Base-by-base conservation (phyloP, 2,888 invertebrate genomes). In the Endomychus coccineus region DNA sequence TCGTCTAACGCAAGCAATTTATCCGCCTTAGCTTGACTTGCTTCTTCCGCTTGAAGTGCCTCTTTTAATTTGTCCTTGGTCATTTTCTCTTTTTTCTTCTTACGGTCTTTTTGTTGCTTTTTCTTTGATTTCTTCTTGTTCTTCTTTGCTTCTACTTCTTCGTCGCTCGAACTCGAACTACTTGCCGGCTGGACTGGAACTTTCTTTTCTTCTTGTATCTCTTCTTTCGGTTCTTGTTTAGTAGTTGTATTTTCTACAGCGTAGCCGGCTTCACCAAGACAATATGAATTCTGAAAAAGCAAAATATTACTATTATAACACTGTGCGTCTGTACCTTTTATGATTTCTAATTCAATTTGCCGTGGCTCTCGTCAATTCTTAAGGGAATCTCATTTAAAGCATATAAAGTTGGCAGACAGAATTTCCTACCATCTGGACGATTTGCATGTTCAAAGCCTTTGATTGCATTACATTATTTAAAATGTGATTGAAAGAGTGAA, bases 261-360 rank as follows among this genome's bases (percentile, higher is more conserved):
- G 62, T 49, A 69, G 2, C 80, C 82, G 21, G 78, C 77, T 56
- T 83, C 84, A 0, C 90, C 90, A 15, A 86, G 80, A 51, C 91
- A 91, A 58, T 90, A 91, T 0, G 88, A 87, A 70, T 88, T 85
- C 74, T 80, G 54, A 19, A 62, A 62, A 42, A n/a, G n/a, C n/a
- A n/a, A n/a, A n/a, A 19, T 6, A 19, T 19, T 7, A n/a, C 6
- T 19, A 19, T 7, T 19, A 7, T 19, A 7, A 7, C n/a, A 19
- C 21, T n/a, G 6, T 19, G 21, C 21, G n/a, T n/a, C n/a, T n/a
- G n/a, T n/a, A n/a, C n/a, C n/a, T n/a, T n/a, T n/a, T n/a, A n/a
- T n/a, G n/a, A n/a, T n/a, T n/a, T n/a, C n/a, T n/a, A n/a, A n/a
- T n/a, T n/a, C n/a, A n/a, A n/a, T n/a, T n/a, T n/a, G n/a, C n/a